phyloP scores from a whole-genome alignment of 2,113 vertebrate species.

The Dicrurus megarhynchus region DNA sequence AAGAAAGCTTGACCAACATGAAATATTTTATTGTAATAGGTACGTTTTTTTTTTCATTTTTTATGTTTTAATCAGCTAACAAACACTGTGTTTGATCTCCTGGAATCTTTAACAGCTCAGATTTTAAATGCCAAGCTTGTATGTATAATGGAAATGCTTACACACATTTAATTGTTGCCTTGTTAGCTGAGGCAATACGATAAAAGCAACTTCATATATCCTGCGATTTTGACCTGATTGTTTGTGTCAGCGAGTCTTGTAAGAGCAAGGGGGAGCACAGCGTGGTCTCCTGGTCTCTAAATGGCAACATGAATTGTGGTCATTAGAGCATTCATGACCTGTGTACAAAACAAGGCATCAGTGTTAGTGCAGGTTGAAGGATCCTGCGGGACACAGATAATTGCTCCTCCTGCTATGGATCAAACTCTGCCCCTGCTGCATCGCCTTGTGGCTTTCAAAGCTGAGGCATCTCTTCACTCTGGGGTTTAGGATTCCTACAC shows the following conservation, averaged over 20 bases:
- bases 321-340: slow-evolving; percentile 29
- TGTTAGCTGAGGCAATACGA: not conserved
- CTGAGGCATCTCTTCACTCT: not conserved
- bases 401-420: not conserved
- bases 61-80: not conserved
- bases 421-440: not conserved
- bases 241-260: not conserved
- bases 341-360: slow-evolving; percentile 7
- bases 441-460: not conserved
- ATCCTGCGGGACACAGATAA: slow-evolving; percentile 15
- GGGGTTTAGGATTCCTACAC: not conserved
- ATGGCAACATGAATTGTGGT: not conserved
- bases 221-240: not conserved
- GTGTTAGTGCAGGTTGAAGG: not conserved
- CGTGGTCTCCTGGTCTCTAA: not conserved
- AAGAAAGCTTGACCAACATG: not conserved
- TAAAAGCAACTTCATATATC: not conserved
- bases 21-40: not conserved
- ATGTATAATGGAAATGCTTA: not conserved
- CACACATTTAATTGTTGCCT: not conserved
- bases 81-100: not conserved
- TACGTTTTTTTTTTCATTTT: not conserved
- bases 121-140: not conserved
- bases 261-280: not conserved
- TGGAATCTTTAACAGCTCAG: not conserved